Evolutionary conservation across 2,113 vertebrate genomes (phyloP).

Genomic region (Syngnathus scovelli): DNA sequence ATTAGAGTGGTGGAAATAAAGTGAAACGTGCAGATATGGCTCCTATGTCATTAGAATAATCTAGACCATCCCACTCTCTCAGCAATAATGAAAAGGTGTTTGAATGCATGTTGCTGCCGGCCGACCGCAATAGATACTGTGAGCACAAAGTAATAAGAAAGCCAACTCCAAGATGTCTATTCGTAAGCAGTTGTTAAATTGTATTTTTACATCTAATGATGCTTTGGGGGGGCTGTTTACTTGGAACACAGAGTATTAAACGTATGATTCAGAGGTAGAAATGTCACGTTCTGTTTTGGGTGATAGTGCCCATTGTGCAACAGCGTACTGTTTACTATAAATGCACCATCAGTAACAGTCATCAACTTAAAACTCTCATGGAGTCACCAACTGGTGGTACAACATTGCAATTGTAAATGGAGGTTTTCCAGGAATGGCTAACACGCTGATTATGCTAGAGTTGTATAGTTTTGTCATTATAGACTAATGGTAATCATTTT

Average conservation of each 20-base stretch:
- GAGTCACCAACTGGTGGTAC: slow-evolving; percentile 12
- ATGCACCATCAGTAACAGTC: slow-evolving; percentile 18
- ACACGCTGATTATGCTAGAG: neutral
- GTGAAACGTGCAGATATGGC: slow-evolving; percentile 16
- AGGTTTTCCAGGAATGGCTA: slow-evolving; percentile 19
- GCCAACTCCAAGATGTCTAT: neutral
- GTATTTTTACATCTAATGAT: slow-evolving; percentile 5
- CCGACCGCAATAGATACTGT: neutral
- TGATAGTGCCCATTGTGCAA: neutral
- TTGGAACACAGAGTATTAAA: slow-evolving; percentile 28
- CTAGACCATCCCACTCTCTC: slow-evolving; percentile 3
- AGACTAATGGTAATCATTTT: too few species aligned
- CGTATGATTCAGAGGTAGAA: slow-evolving; percentile 17
- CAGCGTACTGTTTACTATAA: slow-evolving; percentile 47
- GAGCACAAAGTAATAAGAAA: neutral
- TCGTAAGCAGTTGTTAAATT: slow-evolving; percentile 15
- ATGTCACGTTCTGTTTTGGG: slow-evolving; percentile 12
- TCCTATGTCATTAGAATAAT: neutral
- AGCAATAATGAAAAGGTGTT: slow-evolving; percentile 38
- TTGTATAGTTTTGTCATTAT: neutral
- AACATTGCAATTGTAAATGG: slow-evolving; percentile 4
- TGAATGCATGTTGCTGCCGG: slow-evolving; percentile 16
- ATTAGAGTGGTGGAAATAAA: slow-evolving; percentile 19
- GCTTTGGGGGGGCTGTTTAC: slow-evolving; percentile 22
- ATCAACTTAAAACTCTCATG: slow-evolving; percentile 6